These are phyloP conservation scores for Elymnias hypermnestra DNA, from an alignment of 1,140 invertebrate genomes.

Conservation along the genomic window DNA sequence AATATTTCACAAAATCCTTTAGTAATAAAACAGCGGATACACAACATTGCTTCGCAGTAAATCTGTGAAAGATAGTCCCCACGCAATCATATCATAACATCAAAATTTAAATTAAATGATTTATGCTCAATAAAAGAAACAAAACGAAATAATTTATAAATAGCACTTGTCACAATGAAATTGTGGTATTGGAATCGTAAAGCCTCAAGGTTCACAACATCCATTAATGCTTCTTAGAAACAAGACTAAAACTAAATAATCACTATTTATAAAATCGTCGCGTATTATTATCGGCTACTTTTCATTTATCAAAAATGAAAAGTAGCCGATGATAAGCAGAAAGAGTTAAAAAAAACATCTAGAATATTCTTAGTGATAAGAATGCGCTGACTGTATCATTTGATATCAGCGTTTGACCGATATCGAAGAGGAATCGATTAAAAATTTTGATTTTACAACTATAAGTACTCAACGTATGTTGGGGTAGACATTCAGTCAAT, in stretches of 20 bases:
- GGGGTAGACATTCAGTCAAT: constrained; percentile 21
- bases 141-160: constrained; percentile 11
- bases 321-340: background rate
- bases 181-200: constrained; percentile 15
- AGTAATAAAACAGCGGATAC: too few relatives aligned
- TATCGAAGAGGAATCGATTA: background rate
- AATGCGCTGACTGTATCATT: background rate
- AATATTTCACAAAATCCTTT: too few relatives aligned
- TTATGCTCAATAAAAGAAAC: too few relatives aligned
- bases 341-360: constrained; percentile 1
- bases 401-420: background rate
- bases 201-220: constrained; percentile 7
- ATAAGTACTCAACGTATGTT: constrained; percentile 4
- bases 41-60: too few relatives aligned
- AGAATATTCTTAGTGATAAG: constrained; percentile 16
- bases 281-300: too few relatives aligned
- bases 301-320: too few relatives aligned
- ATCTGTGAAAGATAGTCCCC: too few relatives aligned
- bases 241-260: constrained; percentile 8
- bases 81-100: too few relatives aligned
- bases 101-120: too few relatives aligned
- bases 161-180: constrained; percentile 7
- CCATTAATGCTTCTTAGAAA: constrained; percentile 17
- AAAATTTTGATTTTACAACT: background rate
- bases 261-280: constrained; percentile 8